Evolutionary conservation across 2,797 vertebrate genomes (phyloP), one percentile per base, ranked within the genome.

Genomic region (Epinephelus awoara): DNA sequence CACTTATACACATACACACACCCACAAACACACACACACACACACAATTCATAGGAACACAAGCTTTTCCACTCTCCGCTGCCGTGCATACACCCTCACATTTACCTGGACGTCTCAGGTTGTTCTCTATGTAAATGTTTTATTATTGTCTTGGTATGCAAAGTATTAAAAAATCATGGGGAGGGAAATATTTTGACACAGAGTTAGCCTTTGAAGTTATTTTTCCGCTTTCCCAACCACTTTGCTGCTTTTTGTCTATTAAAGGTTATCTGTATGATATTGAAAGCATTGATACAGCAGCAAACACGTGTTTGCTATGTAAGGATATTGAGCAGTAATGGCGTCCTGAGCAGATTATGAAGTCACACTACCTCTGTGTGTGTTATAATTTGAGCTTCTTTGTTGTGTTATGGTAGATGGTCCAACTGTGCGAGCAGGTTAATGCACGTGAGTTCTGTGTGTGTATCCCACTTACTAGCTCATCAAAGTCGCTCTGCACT

Each of bases 101-200:
- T 62, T 47, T 64, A 70, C 56, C 44, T 67, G 21, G 52, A 75
- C 51, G 23, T 67, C 18, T 61, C n/a, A 50, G 25, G 23, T 62
- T 75, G 51, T 65, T 74, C 42, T 38, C 3, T 38, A 0, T 68
- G 40, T 74, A 69, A 71, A 87, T 82, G 18, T 79, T 77, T 77
- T 34, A 78, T 62, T 11, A 40, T 47, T 15, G 10, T 67, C 19
- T 64, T 63, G 29, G 21, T 51, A 23, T 47, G 47, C 51, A 65
- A 77, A 64, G 6, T 50, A 65, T 77, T 66, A 38, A 68, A 72
- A 56, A 11, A 59, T 68, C 15, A 29, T 58, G 2, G 0, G 12
- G 17, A 59, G 44, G 2, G 14, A 7, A 47, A n/a, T 50, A 67
- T 78, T 62, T 68, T 54, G n/a, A 55, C 40, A 67, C 12, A n/a